These are phyloP conservation scores for Phalanger gymnotis DNA, from an alignment of 2,797 vertebrate species.

Conservation along the genomic window DNA sequence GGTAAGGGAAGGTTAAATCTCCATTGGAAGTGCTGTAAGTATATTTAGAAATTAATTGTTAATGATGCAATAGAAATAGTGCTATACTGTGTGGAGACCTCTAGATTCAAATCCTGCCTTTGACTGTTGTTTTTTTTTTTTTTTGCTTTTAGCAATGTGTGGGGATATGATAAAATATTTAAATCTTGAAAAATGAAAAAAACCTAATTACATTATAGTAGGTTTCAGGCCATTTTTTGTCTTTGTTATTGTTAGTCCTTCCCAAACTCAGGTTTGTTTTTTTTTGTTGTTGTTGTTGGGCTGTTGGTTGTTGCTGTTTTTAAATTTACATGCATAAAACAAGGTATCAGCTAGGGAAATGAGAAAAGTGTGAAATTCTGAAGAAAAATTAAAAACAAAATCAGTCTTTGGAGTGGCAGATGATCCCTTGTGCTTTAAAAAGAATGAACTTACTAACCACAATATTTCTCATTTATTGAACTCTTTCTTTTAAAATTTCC, in stretches of 20 bases:
- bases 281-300: too few relatives aligned
- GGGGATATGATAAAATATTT: not conserved
- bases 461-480: conserved; percentile 9
- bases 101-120: not conserved
- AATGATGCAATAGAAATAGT: not conserved
- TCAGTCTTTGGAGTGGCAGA: conserved; percentile 24
- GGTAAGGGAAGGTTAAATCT: not conserved
- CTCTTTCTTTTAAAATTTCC: conserved; percentile 43
- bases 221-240: conserved; percentile 30
- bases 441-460: conserved; percentile 42
- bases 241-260: conserved; percentile 15
- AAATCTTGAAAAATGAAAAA: not conserved
- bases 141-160: not conserved
- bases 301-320: not conserved
- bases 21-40: not conserved
- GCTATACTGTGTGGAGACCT: not conserved
- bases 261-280: not conserved
- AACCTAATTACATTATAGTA: conserved; percentile 21
- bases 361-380: conserved; percentile 50
- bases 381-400: conserved; percentile 35
- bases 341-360: conserved; percentile 55
- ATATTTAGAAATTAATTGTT: not conserved
- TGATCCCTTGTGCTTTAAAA: conserved; percentile 26
- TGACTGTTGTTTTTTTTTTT: not conserved
- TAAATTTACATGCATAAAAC: conserved; percentile 31